Evolutionary conservation across 2,113 vertebrate species (phyloP).

Genomic region (Mustela nigripes): DNA sequence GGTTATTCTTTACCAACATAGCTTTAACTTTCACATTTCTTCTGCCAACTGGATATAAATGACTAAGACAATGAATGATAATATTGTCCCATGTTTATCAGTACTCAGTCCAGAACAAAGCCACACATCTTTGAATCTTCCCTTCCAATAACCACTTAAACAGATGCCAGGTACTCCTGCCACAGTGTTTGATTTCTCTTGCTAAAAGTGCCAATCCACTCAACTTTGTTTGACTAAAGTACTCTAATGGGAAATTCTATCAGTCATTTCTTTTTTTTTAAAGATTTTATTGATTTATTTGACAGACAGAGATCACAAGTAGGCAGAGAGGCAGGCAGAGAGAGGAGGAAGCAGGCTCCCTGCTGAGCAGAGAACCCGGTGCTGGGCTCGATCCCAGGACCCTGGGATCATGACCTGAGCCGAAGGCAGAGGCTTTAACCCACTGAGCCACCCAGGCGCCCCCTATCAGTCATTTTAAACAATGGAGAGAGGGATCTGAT

Average conservation of each 20-base stretch:
- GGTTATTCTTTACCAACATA: neutral
- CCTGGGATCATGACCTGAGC: too few species aligned
- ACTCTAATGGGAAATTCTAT: neutral
- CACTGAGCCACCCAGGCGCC: too few species aligned
- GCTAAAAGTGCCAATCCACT: neutral
- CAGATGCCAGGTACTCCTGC: neutral
- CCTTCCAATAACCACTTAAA: neutral
- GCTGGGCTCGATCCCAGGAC: too few species aligned
- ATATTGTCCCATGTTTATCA: neutral
- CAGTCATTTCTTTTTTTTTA: neutral
- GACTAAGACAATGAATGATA: neutral
- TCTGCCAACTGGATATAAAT: neutral
- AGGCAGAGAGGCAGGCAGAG: too few species aligned
- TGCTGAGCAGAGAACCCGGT: too few species aligned
- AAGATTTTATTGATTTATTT: too few species aligned
- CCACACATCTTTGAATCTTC: neutral
- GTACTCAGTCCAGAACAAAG: neutral
- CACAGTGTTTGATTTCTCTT: neutral
- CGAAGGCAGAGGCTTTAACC: too few species aligned
- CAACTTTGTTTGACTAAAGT: neutral
- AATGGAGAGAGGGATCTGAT: neutral
- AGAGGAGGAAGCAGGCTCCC: too few species aligned
- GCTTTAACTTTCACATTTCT: neutral
- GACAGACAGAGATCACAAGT: too few species aligned
- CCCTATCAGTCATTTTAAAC: neutral